These are phyloP conservation scores for Acanthurus lineatus DNA, from an alignment of 2,797 vertebrate species.

Conservation along the genomic window DNA sequence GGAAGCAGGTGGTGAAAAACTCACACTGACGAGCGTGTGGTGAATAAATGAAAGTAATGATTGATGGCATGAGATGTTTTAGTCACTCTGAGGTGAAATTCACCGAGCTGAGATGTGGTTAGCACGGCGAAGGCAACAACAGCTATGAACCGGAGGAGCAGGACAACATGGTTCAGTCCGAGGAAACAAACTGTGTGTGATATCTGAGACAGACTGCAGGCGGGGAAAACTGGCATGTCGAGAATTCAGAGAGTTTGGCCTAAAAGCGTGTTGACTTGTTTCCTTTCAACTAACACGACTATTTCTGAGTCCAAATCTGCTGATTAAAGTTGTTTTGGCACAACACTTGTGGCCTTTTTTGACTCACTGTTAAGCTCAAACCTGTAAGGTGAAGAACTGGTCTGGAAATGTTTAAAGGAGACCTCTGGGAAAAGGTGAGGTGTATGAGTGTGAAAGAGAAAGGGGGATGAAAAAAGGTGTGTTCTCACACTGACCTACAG, in stretches of 20 bases:
- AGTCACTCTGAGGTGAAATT: neutral
- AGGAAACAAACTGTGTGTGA: neutral
- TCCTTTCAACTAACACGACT: neutral
- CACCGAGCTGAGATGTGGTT: conserved; percentile 1
- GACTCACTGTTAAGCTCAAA: conserved; percentile 10
- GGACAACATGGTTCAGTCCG: neutral
- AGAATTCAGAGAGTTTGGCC: conserved; percentile 7
- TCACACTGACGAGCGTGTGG: conserved; percentile 20
- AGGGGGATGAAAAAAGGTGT: conserved; percentile 20
- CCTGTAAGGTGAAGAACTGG: conserved; percentile 26
- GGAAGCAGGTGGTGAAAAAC: conserved; percentile 30
- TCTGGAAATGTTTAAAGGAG: conserved; percentile 30
- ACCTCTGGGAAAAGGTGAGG: conserved; percentile 37
- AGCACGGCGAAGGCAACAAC: conserved; percentile 34
- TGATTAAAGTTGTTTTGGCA: conserved; percentile 16
- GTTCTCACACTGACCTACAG: conserved; percentile 21
- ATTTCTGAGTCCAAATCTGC: conserved; percentile 27
- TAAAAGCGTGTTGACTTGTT: neutral
- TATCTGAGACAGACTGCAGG: neutral
- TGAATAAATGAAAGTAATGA: neutral
- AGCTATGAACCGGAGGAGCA: conserved; percentile 25
- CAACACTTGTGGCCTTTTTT: conserved; percentile 11
- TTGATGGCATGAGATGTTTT: conserved; percentile 15
- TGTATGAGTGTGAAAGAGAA: conserved; percentile 1
- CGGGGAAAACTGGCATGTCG: neutral